These are phyloP conservation scores for Tholera decimalis DNA, from an alignment of 2,888 invertebrate genomes.

Conservation along the genomic window DNA sequence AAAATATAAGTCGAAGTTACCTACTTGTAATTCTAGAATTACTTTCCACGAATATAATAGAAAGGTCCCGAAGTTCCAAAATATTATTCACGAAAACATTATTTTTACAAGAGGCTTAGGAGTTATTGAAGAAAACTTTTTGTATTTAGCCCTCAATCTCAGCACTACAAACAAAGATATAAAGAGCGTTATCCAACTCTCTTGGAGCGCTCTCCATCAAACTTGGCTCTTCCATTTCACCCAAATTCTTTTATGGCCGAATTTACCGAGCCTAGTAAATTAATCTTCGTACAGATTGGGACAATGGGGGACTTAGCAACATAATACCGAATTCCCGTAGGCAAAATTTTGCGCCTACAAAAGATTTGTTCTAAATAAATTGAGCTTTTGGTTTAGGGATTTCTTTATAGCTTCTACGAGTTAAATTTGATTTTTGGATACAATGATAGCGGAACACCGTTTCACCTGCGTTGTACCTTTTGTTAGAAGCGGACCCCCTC, in stretches of 20 bases:
- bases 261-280: conserved; percentile 83
- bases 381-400: conserved; percentile 60
- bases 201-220: conserved; percentile 54
- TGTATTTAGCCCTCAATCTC: conserved; percentile 43
- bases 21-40: conserved; percentile 49
- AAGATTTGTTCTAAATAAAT: conserved; percentile 75
- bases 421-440: conserved; percentile 63
- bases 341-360: conserved; percentile 76
- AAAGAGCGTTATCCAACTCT: conserved; percentile 52
- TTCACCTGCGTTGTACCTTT: conserved; percentile 59
- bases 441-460: conserved; percentile 47
- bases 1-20: conserved; percentile 17
- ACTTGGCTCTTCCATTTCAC: conserved; percentile 66
- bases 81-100: conserved; percentile 48
- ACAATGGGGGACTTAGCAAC: conserved; percentile 85
- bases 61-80: conserved; percentile 39
- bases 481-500: conserved; percentile 39
- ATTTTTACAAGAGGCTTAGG: conserved; percentile 51
- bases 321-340: conserved; percentile 80
- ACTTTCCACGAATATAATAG: conserved; percentile 44
- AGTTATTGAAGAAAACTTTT: conserved; percentile 59
- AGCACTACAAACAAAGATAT: conserved; percentile 62
- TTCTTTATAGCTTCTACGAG: conserved; percentile 52
- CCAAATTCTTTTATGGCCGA: conserved; percentile 67
- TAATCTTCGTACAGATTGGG: conserved; percentile 87